Evolutionary conservation across 1,140 invertebrate genomes (phyloP), one percentile per base, ranked within the genome.

Genomic region (Leptopilina boulardi): DNA sequence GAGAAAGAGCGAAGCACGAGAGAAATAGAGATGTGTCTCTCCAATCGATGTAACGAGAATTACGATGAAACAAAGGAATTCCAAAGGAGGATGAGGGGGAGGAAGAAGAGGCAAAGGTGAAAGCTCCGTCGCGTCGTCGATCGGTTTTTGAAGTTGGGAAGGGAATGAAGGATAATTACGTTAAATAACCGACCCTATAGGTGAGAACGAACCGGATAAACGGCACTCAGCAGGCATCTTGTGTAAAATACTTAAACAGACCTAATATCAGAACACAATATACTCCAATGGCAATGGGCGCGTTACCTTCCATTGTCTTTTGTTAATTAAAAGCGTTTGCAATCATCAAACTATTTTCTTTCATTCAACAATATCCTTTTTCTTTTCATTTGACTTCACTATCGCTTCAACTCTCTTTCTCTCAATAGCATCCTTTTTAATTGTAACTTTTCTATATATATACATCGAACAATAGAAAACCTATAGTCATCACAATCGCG

Each of bases 181-280:
- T 76, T 79, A 79, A 79, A 79, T 79, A 79, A 79, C 73, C 78
- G 75, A 79, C 56, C 73, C n/a, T n/a, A n/a, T 18, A 77, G 76
- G 78, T 59, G 78, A 79, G 78, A 79, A 79, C 75, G 78, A 79
- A 79, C 78, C 74, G 75, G 71, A 79, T 79, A 79, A 79, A 77
- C 78, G 74, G 47, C 71, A 77, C 71, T 66, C 59, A 38, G 70
- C 70, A 18, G 59, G 59, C 26, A 66, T 66, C 59, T 66, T n/a
- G 23, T 30, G 59, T 15, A 23, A 66, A 66, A 51, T 51, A 66
- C 59, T 66, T 66, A 79, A 79, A 74, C 78, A 79, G 74, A 76
- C 76, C 70, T 71, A 56, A 66, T 73, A 70, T 38, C 15, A 3
- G 11, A 18, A 38, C 54, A 79, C 74, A 79, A 79, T 78, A n/a